These are phyloP conservation scores for Miltochrista miniata DNA, from an alignment of 2,888 invertebrate genomes.

Conservation along the genomic window DNA sequence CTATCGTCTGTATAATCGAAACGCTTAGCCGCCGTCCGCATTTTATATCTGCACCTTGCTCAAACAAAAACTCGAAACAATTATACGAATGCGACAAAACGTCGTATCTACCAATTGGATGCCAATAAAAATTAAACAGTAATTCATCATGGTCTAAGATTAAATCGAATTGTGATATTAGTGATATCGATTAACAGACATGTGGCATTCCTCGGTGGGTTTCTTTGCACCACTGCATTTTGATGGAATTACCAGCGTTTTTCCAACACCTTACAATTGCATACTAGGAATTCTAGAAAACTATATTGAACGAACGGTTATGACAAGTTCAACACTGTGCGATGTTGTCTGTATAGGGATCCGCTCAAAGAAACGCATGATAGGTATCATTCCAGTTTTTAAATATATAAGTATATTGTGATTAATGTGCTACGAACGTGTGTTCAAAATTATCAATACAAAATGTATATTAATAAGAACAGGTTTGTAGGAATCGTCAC, in stretches of 20 bases:
- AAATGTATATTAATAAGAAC: too few species aligned
- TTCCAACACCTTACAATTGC: conserved; percentile 82
- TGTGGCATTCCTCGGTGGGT: conserved; percentile 75
- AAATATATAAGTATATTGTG: too few species aligned
- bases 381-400: too few species aligned
- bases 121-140: conserved; percentile 68
- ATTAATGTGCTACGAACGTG: too few species aligned
- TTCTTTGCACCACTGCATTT: conserved; percentile 77
- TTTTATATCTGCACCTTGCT: conserved; percentile 80
- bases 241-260: conserved; percentile 80
- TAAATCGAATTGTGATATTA: conserved; percentile 62
- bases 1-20: conserved; percentile 54
- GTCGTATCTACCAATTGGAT: conserved; percentile 63
- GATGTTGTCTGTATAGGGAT: conserved; percentile 13
- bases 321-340: conserved; percentile 38
- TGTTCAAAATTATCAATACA: too few species aligned
- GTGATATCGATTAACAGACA: conserved; percentile 63
- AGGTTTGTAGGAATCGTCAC: too few species aligned
- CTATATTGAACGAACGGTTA: conserved; percentile 58
- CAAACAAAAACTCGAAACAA: conserved; percentile 79
- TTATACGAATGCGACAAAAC: conserved; percentile 63
- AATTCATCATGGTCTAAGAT: conserved; percentile 62
- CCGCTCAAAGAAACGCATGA: too few species aligned
- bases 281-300: conserved; percentile 81
- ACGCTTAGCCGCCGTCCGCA: conserved; percentile 54